These are phyloP conservation scores for Drosophila anceps DNA, from an alignment of 2,888 invertebrate genomes.

Conservation along the genomic window DNA sequence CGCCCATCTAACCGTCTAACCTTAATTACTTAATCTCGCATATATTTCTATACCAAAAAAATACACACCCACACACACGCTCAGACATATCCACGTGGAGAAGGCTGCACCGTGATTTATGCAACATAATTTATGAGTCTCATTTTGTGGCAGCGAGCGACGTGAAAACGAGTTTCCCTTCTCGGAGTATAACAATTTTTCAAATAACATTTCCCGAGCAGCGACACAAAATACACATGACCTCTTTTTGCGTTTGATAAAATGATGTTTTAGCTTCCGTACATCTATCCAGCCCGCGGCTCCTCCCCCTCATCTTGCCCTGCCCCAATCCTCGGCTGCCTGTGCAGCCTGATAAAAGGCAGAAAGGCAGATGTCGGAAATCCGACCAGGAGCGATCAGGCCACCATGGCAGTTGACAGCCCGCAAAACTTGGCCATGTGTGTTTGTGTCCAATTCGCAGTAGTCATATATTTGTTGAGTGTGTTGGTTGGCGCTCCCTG, in stretches of 20 bases:
- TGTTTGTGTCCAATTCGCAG: conserved; percentile 15
- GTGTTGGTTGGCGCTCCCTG: conserved; percentile 23
- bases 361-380: conserved; percentile 55
- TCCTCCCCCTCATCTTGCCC: not conserved
- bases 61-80: not conserved
- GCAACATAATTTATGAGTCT: conserved; percentile 69
- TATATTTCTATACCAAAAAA: conserved; percentile 1
- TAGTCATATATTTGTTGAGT: conserved; percentile 23
- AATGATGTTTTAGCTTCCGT: conserved; percentile 43
- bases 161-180: conserved; percentile 24
- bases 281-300: conserved; percentile 1
- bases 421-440: conserved; percentile 32
- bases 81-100: conserved; percentile 3
- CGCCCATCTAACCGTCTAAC: not conserved
- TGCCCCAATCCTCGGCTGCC: not conserved
- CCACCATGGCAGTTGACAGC: conserved; percentile 43
- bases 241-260: conserved; percentile 69
- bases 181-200: conserved; percentile 47
- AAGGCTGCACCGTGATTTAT: conserved; percentile 62
- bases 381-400: conserved; percentile 53
- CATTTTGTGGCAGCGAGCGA: conserved; percentile 50
- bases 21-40: conserved; percentile 34
- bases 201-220: conserved; percentile 39
- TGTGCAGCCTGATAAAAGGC: conserved; percentile 45
- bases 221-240: conserved; percentile 62